phyloP scores from a whole-genome alignment of 2,888 invertebrate genomes.

The Xylota segnis region DNA sequence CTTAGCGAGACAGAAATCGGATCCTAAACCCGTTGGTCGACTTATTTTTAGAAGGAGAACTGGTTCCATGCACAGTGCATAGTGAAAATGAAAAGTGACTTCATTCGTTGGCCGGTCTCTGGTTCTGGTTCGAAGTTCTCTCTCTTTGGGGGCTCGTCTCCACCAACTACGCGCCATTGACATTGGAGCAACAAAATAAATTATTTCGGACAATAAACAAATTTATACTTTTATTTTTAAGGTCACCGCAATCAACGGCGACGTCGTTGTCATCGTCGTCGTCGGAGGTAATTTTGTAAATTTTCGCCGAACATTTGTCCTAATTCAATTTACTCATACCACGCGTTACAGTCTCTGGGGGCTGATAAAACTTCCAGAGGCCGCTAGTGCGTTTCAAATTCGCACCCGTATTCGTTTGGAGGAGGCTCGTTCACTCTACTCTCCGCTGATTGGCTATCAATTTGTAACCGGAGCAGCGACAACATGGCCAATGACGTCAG shows the following conservation, averaged over 20 bases:
- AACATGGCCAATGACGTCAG: constrained; percentile 57
- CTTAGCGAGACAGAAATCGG: neutral
- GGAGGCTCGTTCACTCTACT: constrained; percentile 61
- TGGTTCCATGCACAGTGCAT: constrained; percentile 12
- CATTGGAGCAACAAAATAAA: neutral
- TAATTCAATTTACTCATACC: constrained; percentile 13
- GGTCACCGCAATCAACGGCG: constrained; percentile 31
- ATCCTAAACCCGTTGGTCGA: neutral
- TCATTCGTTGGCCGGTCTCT: constrained; percentile 6
- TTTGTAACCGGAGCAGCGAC: constrained; percentile 22
- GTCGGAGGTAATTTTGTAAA: constrained; percentile 25
- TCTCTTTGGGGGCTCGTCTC: constrained; percentile 56
- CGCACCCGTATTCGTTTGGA: neutral
- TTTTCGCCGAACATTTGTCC: neutral
- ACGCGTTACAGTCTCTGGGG: constrained; percentile 21
- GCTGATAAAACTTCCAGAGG: constrained; percentile 28
- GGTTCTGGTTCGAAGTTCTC: constrained; percentile 26
- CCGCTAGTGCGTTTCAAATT: constrained; percentile 22
- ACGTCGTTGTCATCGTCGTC: neutral
- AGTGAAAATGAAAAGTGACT: constrained; percentile 62
- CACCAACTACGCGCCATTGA: neutral
- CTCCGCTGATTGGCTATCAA: constrained; percentile 57
- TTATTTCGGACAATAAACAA: constrained; percentile 24
- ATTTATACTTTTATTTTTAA: constrained; percentile 27
- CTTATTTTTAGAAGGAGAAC: constrained; percentile 29